These are phyloP conservation scores for Phrynocephalus forsythii DNA, from an alignment of 2,797 vertebrate genomes.

Conservation along the genomic window DNA sequence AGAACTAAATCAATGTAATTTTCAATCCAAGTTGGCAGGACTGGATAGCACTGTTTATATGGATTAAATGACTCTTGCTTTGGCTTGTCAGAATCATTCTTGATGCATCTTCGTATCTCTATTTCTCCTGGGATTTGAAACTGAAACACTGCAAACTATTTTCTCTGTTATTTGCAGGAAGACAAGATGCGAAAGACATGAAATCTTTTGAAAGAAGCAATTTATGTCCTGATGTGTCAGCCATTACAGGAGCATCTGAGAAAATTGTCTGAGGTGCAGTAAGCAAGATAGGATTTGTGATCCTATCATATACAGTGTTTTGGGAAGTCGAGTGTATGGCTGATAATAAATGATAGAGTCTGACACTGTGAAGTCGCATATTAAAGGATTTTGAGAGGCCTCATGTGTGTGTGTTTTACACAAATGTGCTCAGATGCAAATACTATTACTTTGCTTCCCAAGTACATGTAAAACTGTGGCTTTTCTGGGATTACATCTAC, in stretches of 20 bases:
- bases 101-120: neutral
- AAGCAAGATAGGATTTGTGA: neutral
- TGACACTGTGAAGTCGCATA: neutral
- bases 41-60: neutral
- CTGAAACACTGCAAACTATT: neutral
- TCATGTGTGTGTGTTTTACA: no score
- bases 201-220: neutral
- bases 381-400: no score
- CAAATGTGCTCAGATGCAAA: neutral
- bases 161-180: neutral
- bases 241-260: neutral
- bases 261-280: neutral
- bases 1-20: neutral
- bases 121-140: neutral
- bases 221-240: constrained; percentile 6
- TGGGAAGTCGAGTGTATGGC: neutral
- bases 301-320: neutral
- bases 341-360: neutral
- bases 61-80: neutral
- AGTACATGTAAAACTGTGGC: neutral
- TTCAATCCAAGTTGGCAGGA: neutral
- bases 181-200: neutral
- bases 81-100: neutral
- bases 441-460: neutral
- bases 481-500: neutral